Evolutionary conservation across 2,797 vertebrate species (phyloP).

Genomic region (Paratrypauchen microcephalus): DNA sequence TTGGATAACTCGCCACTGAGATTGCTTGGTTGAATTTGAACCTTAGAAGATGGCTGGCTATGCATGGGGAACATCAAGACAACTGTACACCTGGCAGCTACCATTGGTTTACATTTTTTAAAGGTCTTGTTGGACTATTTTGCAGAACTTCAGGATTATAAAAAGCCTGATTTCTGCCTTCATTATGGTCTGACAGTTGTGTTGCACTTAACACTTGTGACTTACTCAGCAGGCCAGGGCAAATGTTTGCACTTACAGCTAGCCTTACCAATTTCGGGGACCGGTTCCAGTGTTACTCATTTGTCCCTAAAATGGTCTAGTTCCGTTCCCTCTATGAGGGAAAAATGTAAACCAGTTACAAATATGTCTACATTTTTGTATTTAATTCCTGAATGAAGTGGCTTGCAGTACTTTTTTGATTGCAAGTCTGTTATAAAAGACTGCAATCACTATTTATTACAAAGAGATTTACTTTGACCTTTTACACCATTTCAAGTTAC

Average conservation of each 20-base stretch:
- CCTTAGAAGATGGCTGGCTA: not conserved
- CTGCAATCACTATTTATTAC: constrained; percentile 15
- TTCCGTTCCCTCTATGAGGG: constrained; percentile 77
- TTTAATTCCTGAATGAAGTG: constrained; percentile 30
- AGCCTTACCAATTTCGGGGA: constrained; percentile 38
- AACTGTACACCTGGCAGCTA: constrained; percentile 60
- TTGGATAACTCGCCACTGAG: constrained; percentile 73
- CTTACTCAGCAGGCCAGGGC: constrained; percentile 45
- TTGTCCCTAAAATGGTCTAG: constrained; percentile 41
- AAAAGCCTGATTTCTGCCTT: constrained; percentile 24
- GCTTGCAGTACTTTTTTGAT: constrained; percentile 22
- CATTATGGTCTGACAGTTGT: constrained; percentile 44
- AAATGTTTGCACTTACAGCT: constrained; percentile 64
- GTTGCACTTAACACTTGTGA: constrained; percentile 66
- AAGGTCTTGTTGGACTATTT: constrained; percentile 17
- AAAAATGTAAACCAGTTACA: constrained; percentile 12
- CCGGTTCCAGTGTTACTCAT: constrained; percentile 41
- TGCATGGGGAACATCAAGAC: constrained; percentile 16
- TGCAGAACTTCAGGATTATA: constrained; percentile 5
- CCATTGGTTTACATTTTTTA: constrained; percentile 47
- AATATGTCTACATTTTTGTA: constrained; percentile 19
- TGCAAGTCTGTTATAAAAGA: constrained; percentile 23
- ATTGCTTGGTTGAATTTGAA: constrained; percentile 34
- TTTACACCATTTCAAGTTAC: constrained; percentile 18
- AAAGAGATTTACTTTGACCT: constrained; percentile 21